These are phyloP conservation scores for Colossoma macropomum DNA, from an alignment of 2,113 vertebrate genomes.

Conservation along the genomic window DNA sequence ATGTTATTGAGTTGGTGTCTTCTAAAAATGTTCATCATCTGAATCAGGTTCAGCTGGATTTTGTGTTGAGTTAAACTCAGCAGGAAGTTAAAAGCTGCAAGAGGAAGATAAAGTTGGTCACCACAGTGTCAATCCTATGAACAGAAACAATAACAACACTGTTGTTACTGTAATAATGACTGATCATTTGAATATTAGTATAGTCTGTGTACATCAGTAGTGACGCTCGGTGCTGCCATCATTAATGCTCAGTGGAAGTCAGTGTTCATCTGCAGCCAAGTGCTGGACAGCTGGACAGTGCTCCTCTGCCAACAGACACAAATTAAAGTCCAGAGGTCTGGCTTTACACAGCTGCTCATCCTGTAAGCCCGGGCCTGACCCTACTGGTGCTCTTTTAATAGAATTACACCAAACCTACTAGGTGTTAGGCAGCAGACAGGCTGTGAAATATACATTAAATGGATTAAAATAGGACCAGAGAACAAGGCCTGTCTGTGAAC, in stretches of 20 bases:
- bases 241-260: background rate
- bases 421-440: background rate
- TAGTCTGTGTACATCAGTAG: background rate
- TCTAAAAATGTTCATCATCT: background rate
- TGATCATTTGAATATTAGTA: background rate
- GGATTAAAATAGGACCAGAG: background rate
- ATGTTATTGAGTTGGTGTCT: background rate
- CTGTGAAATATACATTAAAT: background rate
- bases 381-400: background rate
- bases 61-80: too few species aligned
- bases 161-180: too few species aligned
- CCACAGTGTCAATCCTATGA: background rate
- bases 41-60: background rate
- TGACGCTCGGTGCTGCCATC: background rate
- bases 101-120: background rate
- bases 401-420: slow-evolving; percentile 2
- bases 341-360: background rate
- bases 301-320: background rate
- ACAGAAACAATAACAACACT: background rate
- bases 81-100: background rate
- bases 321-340: background rate
- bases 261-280: background rate
- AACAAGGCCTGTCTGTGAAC: background rate
- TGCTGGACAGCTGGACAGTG: background rate
- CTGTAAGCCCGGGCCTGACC: background rate